Conservation (phyloP, 2,888 invertebrate genomes). For the Hybos culiciformis region DNA sequence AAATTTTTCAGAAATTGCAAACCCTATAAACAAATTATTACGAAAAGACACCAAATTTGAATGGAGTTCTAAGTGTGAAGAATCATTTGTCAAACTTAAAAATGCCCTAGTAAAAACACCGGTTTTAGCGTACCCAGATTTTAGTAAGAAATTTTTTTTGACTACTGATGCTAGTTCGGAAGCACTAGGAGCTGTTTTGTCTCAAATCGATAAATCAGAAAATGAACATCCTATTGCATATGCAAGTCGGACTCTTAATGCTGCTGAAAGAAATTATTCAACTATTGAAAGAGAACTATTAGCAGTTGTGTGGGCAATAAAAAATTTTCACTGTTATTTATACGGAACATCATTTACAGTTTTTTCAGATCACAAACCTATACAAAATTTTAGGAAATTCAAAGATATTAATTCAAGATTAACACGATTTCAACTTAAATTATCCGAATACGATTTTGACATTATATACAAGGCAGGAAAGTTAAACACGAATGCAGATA, state of each 20-base stretch:
- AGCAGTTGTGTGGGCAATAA: slow-evolving; percentile 7
- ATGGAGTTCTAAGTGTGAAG: no score
- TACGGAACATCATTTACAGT: neutral
- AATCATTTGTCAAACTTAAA: neutral
- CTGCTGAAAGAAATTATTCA: slow-evolving; percentile 2
- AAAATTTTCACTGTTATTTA: slow-evolving; percentile 3
- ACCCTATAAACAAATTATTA: no score
- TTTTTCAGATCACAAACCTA: neutral
- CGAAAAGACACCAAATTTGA: no score
- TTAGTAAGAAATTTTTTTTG: slow-evolving; percentile 15
- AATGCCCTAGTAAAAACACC: slow-evolving; percentile 12
- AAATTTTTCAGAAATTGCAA: no score
- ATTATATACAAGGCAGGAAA: neutral
- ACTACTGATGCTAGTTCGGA: slow-evolving; percentile 21
- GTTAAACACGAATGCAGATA: neutral
- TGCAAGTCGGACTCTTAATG: slow-evolving; percentile 2
- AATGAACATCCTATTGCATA: slow-evolving; percentile 3
- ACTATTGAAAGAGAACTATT: slow-evolving; percentile 6
- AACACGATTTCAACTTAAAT: neutral
- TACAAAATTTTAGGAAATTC: neutral
- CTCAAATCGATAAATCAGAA: slow-evolving; percentile 15
- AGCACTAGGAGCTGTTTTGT: slow-evolving; percentile 19
- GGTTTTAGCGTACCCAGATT: slow-evolving; percentile 23
- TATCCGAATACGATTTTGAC: slow-evolving; percentile 1
- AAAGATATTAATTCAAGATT: slow-evolving; percentile 3